Evolutionary conservation across 2,113 vertebrate species (phyloP).

Genomic region (Thermophis baileyi): DNA sequence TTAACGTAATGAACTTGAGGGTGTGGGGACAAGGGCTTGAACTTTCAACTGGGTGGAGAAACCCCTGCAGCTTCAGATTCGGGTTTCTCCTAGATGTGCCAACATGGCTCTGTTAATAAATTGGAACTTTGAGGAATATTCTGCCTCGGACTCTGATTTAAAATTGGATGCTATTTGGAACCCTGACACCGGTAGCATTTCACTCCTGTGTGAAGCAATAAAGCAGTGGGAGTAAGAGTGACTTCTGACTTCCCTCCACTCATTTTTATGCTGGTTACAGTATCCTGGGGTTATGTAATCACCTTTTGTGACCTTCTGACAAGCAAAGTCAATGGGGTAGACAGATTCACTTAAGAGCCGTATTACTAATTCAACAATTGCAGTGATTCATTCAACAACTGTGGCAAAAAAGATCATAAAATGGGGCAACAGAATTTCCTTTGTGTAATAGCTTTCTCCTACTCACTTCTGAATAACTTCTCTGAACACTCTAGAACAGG

Average conservation of each 20-base stretch:
- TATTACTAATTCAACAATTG: neutral
- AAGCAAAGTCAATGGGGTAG: neutral
- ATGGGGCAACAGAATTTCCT: neutral
- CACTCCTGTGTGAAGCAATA: too few relatives aligned
- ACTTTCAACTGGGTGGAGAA: too few relatives aligned
- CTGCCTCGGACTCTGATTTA: too few relatives aligned
- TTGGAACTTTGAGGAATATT: too few relatives aligned
- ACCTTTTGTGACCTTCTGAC: neutral
- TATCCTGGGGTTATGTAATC: neutral
- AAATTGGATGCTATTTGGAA: too few relatives aligned
- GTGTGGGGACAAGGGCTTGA: too few relatives aligned
- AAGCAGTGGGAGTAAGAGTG: neutral
- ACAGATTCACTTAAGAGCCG: neutral
- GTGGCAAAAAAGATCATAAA: neutral
- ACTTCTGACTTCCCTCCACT: neutral
- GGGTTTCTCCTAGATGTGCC: too few relatives aligned
- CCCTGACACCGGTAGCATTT: too few relatives aligned
- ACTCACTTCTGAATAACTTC: neutral
- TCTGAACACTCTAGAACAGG: neutral
- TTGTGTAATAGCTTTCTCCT: neutral
- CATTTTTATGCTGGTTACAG: neutral
- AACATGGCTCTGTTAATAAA: too few relatives aligned
- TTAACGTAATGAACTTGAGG: too few relatives aligned
- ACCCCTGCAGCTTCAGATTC: too few relatives aligned
- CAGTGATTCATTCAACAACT: neutral